Conservation (phyloP, 2,888 invertebrate genomes). For the Drosophila niveifrons region DNA sequence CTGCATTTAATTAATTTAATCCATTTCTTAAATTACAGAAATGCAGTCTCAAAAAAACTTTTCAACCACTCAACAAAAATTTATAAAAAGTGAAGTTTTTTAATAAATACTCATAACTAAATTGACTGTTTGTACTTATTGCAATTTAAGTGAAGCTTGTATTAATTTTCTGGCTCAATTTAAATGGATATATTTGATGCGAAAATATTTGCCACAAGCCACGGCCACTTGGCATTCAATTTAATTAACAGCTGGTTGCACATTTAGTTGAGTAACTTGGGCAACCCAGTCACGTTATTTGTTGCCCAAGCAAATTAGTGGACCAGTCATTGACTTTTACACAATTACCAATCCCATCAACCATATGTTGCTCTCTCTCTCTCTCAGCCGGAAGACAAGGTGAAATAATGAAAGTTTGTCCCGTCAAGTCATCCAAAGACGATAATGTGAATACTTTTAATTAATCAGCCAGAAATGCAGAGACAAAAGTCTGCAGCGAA, state of each 20-base stretch:
- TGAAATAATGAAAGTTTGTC: constrained; percentile 1
- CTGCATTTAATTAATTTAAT: no score
- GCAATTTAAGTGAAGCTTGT: no score
- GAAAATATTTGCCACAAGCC: not conserved
- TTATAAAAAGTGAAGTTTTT: no score
- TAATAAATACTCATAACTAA: no score
- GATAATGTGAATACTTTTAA: constrained; percentile 43
- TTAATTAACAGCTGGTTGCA: constrained; percentile 55
- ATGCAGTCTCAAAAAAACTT: no score
- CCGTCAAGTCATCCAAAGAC: not conserved
- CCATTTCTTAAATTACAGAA: no score
- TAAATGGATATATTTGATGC: not conserved
- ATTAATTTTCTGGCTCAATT: not conserved
- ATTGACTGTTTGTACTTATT: no score
- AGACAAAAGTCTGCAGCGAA: not conserved
- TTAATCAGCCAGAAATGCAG: not conserved
- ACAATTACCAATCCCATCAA: not conserved
- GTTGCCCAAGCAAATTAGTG: constrained; percentile 43
- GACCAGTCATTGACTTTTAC: constrained; percentile 46
- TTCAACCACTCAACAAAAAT: no score
- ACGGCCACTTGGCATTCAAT: constrained; percentile 21
- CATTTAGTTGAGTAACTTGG: constrained; percentile 44
- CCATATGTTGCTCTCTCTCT: not conserved
- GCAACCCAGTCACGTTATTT: constrained; percentile 60
- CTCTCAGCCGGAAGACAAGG: constrained; percentile 4